phyloP scores from a whole-genome alignment of 2,888 invertebrate species.

The Timandra comae region DNA sequence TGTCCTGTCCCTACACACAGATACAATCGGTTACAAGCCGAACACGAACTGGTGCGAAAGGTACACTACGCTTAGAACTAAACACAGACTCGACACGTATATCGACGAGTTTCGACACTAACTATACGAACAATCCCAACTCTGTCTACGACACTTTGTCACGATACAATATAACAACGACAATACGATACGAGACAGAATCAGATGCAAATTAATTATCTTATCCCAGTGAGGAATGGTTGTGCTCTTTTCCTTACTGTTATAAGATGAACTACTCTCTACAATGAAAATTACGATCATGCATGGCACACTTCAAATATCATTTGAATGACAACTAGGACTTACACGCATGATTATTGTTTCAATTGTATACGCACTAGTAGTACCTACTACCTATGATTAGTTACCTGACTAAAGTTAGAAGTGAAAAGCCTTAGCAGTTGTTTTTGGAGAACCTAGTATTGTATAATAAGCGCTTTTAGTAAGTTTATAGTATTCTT shows the following conservation, averaged over 20 bases:
- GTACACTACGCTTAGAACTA: conserved; percentile 28
- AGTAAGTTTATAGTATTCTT: too few species aligned
- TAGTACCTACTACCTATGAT: conserved; percentile 5
- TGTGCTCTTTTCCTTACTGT: conserved; percentile 15
- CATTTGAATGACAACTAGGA: conserved; percentile 7
- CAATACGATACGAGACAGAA: too few species aligned
- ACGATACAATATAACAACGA: conserved; percentile 16
- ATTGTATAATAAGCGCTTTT: too few species aligned
- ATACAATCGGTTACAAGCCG: conserved; percentile 27
- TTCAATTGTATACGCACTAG: conserved; percentile 6
- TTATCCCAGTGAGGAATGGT: conserved; percentile 21
- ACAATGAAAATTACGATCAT: conserved; percentile 19
- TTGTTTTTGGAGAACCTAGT: too few species aligned
- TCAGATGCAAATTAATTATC: conserved; percentile 21
- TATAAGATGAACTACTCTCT: conserved; percentile 22
- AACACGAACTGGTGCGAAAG: conserved; percentile 34
- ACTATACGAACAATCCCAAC: conserved; percentile 32
- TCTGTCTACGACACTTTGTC: conserved; percentile 36
- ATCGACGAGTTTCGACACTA: conserved; percentile 26
- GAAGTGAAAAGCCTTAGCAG: too few species aligned
- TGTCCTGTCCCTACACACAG: conserved; percentile 90
- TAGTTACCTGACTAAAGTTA: too few species aligned
- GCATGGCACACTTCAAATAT: conserved; percentile 17
- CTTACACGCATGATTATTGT: conserved; percentile 5
- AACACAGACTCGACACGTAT: conserved; percentile 26